Conservation (phyloP, 1,140 invertebrate genomes). For the Bombus confusus region DNA sequence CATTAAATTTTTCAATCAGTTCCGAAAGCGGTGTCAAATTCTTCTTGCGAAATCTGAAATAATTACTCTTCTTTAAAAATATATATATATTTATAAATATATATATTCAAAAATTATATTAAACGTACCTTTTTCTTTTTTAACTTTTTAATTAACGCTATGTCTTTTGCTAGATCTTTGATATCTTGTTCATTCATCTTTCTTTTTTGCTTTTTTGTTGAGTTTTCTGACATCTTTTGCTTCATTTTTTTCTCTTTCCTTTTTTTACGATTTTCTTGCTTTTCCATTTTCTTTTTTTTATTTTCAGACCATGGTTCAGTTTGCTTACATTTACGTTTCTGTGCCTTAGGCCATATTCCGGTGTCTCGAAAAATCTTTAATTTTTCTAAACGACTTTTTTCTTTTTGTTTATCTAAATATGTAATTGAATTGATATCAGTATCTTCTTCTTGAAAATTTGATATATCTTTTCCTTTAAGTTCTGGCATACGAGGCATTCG, state of each 20-base stretch:
- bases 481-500: conserved; percentile 98
- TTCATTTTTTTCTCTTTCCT: conserved; percentile 85
- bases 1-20: conserved; percentile 31
- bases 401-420: conserved; percentile 92
- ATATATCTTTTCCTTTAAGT: conserved; percentile 87
- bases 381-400: conserved; percentile 89
- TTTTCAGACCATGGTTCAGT: conserved; percentile 91
- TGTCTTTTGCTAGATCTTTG: conserved; percentile 92
- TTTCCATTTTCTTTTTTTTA: conserved; percentile 89
- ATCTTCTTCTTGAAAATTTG: conserved; percentile 86
- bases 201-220: conserved; percentile 84
- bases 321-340: conserved; percentile 83
- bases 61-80: conserved; percentile 26
- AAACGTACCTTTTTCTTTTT: conserved; percentile 91
- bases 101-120: conserved; percentile 2
- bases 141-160: conserved; percentile 92
- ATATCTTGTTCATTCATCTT: conserved; percentile 89
- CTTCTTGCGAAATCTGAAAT: conserved; percentile 79
- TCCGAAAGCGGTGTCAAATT: conserved; percentile 79
- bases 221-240: conserved; percentile 75
- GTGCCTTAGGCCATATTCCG: conserved; percentile 90
- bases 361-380: conserved; percentile 88
- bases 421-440: conserved; percentile 90
- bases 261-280: conserved; percentile 84
- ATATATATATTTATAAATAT: conserved; percentile 5